Evolutionary conservation across 1,140 invertebrate species (phyloP).

Genomic region (Brachionus koreanus): DNA sequence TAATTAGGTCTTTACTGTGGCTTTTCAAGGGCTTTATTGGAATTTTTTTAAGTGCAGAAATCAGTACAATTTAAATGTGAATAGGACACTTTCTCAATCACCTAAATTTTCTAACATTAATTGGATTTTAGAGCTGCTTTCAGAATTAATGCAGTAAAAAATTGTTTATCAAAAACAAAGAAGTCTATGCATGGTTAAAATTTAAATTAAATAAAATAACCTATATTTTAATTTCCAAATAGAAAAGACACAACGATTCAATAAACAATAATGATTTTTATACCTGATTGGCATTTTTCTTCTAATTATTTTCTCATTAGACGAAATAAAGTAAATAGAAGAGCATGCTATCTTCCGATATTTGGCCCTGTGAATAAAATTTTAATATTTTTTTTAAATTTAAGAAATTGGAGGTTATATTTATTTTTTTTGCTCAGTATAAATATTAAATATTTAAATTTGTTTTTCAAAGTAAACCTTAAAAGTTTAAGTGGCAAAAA

Average conservation of each 20-base stretch:
- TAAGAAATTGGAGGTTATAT: background rate
- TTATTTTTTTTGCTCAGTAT: background rate
- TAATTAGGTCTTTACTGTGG: background rate
- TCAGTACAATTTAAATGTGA: background rate
- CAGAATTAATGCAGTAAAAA: background rate
- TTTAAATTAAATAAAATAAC: background rate
- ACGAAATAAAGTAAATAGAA: background rate
- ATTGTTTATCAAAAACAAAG: background rate
- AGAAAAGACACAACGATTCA: background rate
- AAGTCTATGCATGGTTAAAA: background rate
- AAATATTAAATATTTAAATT: conserved; percentile 13
- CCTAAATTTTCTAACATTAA: background rate
- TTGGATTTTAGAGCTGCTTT: background rate
- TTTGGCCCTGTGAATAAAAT: background rate
- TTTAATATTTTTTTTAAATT: background rate
- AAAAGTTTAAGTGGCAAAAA: background rate
- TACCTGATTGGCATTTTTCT: background rate
- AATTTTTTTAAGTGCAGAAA: background rate
- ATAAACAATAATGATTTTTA: background rate
- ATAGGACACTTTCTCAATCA: background rate
- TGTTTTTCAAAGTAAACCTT: background rate
- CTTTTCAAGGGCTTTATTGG: conserved; percentile 5
- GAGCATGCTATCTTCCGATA: background rate
- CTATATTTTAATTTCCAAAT: background rate
- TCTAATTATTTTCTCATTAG: background rate